A percentile compares a stretch with the other conserved stretches of the same genome.
phyloP scores from a whole-genome alignment of 2,888 invertebrate species.

The Phytoseiulus persimilis region DNA sequence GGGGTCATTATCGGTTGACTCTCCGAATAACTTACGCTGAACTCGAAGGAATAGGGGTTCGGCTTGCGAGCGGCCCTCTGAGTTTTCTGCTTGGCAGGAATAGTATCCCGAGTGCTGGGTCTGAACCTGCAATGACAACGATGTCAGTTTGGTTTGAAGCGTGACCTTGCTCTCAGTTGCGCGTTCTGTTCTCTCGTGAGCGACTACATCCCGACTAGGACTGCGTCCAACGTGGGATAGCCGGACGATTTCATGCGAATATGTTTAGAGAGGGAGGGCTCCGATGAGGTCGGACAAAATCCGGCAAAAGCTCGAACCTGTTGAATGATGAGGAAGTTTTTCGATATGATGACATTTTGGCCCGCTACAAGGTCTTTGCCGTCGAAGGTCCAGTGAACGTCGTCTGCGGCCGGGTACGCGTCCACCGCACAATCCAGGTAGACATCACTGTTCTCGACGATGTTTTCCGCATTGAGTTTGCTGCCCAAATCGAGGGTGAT shows the following conservation, averaged over 20 bases:
- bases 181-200: too few species aligned
- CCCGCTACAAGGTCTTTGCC: constrained; percentile 17
- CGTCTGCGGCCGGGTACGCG: constrained; percentile 25
- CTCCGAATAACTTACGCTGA: constrained; percentile 7
- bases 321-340: constrained; percentile 31
- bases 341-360: constrained; percentile 33
- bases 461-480: constrained; percentile 32
- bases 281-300: not conserved
- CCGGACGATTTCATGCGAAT: too few species aligned
- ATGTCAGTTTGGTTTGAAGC: not conserved
- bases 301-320: not conserved
- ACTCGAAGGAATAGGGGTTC: constrained; percentile 27
- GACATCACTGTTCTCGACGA: constrained; percentile 31
- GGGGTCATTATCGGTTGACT: not conserved
- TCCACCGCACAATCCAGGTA: constrained; percentile 25
- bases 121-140: constrained; percentile 9
- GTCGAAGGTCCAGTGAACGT: constrained; percentile 36
- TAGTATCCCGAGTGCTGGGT: constrained; percentile 33
- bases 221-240: too few species aligned
- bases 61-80: constrained; percentile 27
- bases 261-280: not conserved
- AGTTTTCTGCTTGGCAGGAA: constrained; percentile 29
- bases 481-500: constrained; percentile 22
- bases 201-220: too few species aligned
- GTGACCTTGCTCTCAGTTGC: too few species aligned